phyloP scores from a whole-genome alignment of 2,888 invertebrate genomes.

The Acronicta aceris region DNA sequence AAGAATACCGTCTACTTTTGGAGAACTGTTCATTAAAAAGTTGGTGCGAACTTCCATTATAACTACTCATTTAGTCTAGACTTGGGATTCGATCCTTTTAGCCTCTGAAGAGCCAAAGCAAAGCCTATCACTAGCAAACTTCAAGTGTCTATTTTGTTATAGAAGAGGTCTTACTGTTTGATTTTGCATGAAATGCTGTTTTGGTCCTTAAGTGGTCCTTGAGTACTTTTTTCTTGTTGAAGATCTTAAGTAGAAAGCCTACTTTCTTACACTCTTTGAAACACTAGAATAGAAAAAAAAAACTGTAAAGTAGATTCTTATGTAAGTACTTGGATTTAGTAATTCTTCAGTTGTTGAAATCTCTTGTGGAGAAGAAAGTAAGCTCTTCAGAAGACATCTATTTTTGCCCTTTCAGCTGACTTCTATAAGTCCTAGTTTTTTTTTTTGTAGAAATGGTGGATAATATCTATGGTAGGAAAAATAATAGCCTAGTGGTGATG shows the following conservation, averaged over 20 bases:
- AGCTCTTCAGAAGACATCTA: too few relatives aligned
- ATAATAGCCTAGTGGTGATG: too few relatives aligned
- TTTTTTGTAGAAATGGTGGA: too few relatives aligned
- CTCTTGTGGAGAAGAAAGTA: too few relatives aligned
- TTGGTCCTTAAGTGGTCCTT: background rate
- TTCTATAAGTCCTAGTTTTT: too few relatives aligned
- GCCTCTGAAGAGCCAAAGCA: slow-evolving; percentile 24
- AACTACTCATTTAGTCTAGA: slow-evolving; percentile 45
- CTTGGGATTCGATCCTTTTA: slow-evolving; percentile 37
- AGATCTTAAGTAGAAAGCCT: background rate
- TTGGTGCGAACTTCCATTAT: slow-evolving; percentile 56
- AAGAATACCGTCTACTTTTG: slow-evolving; percentile 52
- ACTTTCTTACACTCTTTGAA: background rate
- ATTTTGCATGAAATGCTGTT: slow-evolving; percentile 20
- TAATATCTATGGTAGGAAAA: too few relatives aligned
- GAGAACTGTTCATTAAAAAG: slow-evolving; percentile 68
- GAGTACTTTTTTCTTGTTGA: slow-evolving; percentile 5
- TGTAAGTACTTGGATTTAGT: background rate
- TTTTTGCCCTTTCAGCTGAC: too few relatives aligned
- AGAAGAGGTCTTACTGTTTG: slow-evolving; percentile 38
- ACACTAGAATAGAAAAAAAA: background rate
- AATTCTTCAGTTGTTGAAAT: background rate
- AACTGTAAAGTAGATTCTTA: background rate
- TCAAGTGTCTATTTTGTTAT: slow-evolving; percentile 20
- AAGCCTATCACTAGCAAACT: slow-evolving; percentile 33